Conservation (phyloP, 2,888 invertebrate genomes). For the Eupithecia pulchellata region DNA sequence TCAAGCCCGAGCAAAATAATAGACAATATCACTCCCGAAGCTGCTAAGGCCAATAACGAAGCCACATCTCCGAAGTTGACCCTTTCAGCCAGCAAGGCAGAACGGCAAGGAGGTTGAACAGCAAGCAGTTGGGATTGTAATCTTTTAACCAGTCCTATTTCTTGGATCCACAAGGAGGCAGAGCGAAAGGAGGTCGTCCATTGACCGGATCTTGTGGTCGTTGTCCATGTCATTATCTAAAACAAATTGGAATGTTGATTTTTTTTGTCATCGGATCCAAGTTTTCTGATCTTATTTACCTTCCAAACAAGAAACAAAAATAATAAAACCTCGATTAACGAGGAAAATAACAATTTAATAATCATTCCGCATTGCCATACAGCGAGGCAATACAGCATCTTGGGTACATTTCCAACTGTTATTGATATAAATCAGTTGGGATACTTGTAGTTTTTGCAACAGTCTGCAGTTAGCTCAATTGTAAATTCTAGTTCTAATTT, state of each 20-base stretch:
- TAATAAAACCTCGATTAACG: too few species aligned
- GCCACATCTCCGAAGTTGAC: slow-evolving; percentile 69
- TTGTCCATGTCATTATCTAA: slow-evolving; percentile 64
- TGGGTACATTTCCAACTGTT: too few species aligned
- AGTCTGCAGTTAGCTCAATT: too few species aligned
- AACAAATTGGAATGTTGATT: slow-evolving; percentile 7
- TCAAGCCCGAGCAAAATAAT: slow-evolving; percentile 61
- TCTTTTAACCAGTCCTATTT: slow-evolving; percentile 64
- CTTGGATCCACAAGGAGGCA: slow-evolving; percentile 65
- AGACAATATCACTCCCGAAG: slow-evolving; percentile 58
- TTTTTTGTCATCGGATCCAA: neutral
- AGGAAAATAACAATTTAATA: too few species aligned
- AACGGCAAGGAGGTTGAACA: slow-evolving; percentile 65
- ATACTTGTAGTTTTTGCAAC: too few species aligned
- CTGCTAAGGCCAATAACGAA: slow-evolving; percentile 57
- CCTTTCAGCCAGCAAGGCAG: slow-evolving; percentile 69
- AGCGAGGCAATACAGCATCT: too few species aligned
- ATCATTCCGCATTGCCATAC: too few species aligned
- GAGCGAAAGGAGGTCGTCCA: slow-evolving; percentile 60
- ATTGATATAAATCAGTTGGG: too few species aligned
- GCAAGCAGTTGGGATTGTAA: slow-evolving; percentile 55
- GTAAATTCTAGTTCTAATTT: too few species aligned
- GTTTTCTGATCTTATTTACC: neutral
- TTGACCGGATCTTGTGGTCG: slow-evolving; percentile 61
- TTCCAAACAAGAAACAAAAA: neutral